Evolutionary conservation across 1,140 invertebrate genomes (phyloP), one percentile per base, ranked within the genome.

Genomic region (Aplysia californica): DNA sequence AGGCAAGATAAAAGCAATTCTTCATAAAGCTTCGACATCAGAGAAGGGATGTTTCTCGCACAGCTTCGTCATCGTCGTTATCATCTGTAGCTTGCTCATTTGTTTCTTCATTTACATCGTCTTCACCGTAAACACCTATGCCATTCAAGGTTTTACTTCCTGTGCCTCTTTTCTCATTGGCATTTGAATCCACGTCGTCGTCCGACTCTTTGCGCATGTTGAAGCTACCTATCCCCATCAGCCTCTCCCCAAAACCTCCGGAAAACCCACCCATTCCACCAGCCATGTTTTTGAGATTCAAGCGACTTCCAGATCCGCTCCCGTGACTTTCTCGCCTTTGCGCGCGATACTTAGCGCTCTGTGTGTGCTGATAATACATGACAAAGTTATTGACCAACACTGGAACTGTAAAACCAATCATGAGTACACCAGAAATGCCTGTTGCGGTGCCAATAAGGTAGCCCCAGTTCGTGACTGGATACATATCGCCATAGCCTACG

Each of bases 401-500:
- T 1, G 89, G 87, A 94, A 99, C 98, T 92, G 97, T 97, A 92
- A 99, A 96, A 91, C 98, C 98, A 93, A 99, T 97, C 93, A 99
- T 97, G 92, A 99, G 93, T 90, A 99, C 97, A 92, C 98, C 98
- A 93, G 96, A 98, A 92, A 99, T 96, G 93, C 97, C 98, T 94
- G 97, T 84, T 23, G 86, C 75, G 0, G 87, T 82, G 26, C 89
- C 89, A 33, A 90, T 80, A 15, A 89, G 44, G 79, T 89, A 87
- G 0, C 89, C 89, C 36, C 78, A 78, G 3, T 50, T 29, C 10
- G 87, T 86, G 6, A 61, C 79, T 1, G 89, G 89, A 44, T 81
- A 83, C 82, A 98, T 97, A 92, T 99, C 98, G 90, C 98, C 98
- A 93, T 99, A 98, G 77, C 97, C 97, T 84, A 98, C 96, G 79